Conservation (phyloP, 2,888 invertebrate species). For the Macropis europaea region DNA sequence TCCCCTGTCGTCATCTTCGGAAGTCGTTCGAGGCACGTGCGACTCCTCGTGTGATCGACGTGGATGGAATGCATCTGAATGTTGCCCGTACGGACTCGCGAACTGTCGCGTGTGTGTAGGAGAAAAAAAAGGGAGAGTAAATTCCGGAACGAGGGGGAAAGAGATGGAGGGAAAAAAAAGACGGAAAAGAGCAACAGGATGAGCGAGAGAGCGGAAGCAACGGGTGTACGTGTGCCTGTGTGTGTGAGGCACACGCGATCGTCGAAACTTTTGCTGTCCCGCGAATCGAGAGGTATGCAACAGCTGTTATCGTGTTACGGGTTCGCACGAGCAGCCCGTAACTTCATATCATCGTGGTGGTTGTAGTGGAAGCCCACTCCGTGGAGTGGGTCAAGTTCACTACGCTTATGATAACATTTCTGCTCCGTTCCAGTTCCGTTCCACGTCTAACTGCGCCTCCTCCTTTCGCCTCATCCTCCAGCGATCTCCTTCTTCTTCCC, state of each 20-base stretch:
- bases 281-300: constrained; percentile 70
- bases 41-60: constrained; percentile 43
- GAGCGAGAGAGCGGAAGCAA: constrained; percentile 34
- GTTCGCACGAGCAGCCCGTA: constrained; percentile 77
- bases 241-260: constrained; percentile 59
- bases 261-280: constrained; percentile 74
- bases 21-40: constrained; percentile 37
- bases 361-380: constrained; percentile 58
- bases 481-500: constrained; percentile 7
- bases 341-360: constrained; percentile 73
- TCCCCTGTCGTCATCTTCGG: neutral
- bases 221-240: neutral
- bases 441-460: constrained; percentile 57
- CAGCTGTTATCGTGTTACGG: constrained; percentile 78
- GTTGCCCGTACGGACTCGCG: constrained; percentile 6
- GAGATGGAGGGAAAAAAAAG: neutral
- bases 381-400: constrained; percentile 78
- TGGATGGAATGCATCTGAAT: constrained; percentile 43
- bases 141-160: neutral
- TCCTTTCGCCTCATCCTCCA: constrained; percentile 32
- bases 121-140: constrained; percentile 5
- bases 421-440: constrained; percentile 63
- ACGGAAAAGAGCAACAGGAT: constrained; percentile 8
- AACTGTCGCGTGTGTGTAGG: constrained; percentile 4
- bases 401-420: constrained; percentile 77